Base-by-base conservation (phyloP, 2,888 invertebrate genomes). In the Apodemia hepburni region DNA sequence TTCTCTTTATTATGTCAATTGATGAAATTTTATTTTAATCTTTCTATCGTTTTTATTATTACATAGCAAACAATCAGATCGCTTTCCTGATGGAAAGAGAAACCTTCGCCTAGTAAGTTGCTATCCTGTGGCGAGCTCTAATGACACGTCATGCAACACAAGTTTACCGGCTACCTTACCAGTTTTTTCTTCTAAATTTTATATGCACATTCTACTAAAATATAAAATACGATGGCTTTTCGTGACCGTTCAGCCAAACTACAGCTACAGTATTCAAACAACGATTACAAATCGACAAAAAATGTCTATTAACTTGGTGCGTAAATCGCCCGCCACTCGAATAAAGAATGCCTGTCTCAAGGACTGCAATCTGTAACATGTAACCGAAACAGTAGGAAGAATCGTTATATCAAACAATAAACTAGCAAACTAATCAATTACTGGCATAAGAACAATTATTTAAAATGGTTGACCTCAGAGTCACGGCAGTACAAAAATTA, bases 381-480 rank as follows among this genome's bases (percentile, higher is more conserved):
- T 77, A 73, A 74, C 73, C 73, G 69, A 69, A 77, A 72, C 70
- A 67, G 71, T 72, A 71, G 69, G 69, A 70, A 67, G 68, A 70
- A 72, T 72, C 71, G 73, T 73, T 76, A 75, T 75, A 80, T 74
- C 73, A 77, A 78, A 79, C 80, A 82, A 82, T 81, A 79, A 79
- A 76, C 47, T 78, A 75, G 79, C 74, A 71, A 72, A 77, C 75
- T 63, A 79, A 84, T 85, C 79, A 83, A 82, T 85, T 84, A 83
- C 75, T 74, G 70, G 71, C 75, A 73, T n/a, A 42, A 42, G 42
- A 73, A 77, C 77, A 78, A 82, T 81, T 80, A 82, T 80, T 87
- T 84, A 80, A 78, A 78, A 73, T 68, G 73, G 75, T 79, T 80
- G 87, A 85, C 85, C 87, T 86, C 80, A 70, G 74, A 73, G 67